Base-by-base conservation (phyloP, 2,113 vertebrate species). In the Gila orcuttii region DNA sequence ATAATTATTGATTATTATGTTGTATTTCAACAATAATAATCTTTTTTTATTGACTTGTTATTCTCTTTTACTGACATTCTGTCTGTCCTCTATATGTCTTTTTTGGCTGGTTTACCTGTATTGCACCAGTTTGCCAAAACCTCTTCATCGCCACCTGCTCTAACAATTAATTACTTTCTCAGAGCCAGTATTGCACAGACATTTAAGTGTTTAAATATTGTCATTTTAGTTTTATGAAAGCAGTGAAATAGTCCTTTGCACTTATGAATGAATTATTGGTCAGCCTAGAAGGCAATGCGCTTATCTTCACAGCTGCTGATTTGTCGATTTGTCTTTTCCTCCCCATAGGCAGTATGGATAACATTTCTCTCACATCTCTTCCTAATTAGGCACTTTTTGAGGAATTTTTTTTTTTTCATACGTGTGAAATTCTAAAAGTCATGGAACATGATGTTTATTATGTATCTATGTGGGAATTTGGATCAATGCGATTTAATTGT, bases 271-370 rank as follows among this genome's bases (percentile, higher is more conserved):
- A 77, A 69, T 69, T 59, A 78, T 68, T 57, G 39, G 25, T 57
- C 60, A 25, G 45, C 33, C 66, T 57, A 39, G n/a, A 57, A 36
- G 60, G 80, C 42, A 83, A 57, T 79, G 60, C 19, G 66, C 23
- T 19, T 79, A 9, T 71, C 77, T 78, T 84, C 87, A 86, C 23
- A 73, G 81, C 74, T 82, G 47, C 85, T 66, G 76, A 42, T 84
- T 86, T 75, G 66, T 77, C 23, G 66, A 36, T 81, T 47, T n/a
- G 23, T 25, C 47, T 69, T 80, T 86, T 88, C 23, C 47, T 45
- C 59, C 57, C 74, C 15, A 23, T 31, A 25, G 60, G 39, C 62
- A 6, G 62, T 36, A 68, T 68, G 42, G 42, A 55, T 57, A 19
- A 78, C 60, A 28, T 25, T 79, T 5, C 21, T 13, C 33, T 15